Evolutionary conservation across 2,113 vertebrate species (phyloP), one percentile per base, ranked within the genome.

Genomic region (Romanogobio albipinnatus): DNA sequence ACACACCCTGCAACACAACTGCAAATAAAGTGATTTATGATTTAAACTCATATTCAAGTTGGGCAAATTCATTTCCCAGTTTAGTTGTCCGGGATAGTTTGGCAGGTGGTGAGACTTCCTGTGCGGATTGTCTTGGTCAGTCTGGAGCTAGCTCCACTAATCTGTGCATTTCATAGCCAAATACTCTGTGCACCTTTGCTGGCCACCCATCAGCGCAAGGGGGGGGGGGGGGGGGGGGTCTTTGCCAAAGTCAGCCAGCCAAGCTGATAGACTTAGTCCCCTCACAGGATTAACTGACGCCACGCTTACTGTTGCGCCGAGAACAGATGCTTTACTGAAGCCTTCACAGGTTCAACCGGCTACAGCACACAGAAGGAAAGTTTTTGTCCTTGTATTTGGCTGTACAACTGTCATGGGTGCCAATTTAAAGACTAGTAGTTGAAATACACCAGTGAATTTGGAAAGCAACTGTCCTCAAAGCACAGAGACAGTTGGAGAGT

Each of bases 101-200:
- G 76, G 86, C 39, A 79, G 36, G 22, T 4, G n/a, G 33, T 81
- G 78, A 68, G 61, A 68, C 78, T 66, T 81, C 15, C 61, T 1
- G 59, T 51, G 49, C 0, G 7, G 49, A 82, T 58, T 82, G 64
- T 43, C 29, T 33, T 39, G 80, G 66, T 71, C 66, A 82, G 49
- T 82, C 49, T 71, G 80, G 64, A 71, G 22, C 80, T 56, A 24
- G 80, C 33, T 58, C 29, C 64, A 71, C 64, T 82, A 82, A 82
- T 82, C 80, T 71, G 47, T 24, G 49, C 64, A 71, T 56, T 82
- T 82, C 66, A 53, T 66, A 71, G 64, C 47, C 80, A 71, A 82
- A 71, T 29, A 66, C 29, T 24, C 66, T 71, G 10, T 56, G 33
- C 78, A 81, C 78, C 61, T 81, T 81, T 66, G 45, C 45, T 68